Evolutionary conservation across 2,113 vertebrate species (phyloP).

Genomic region (Zosterops lateralis): DNA sequence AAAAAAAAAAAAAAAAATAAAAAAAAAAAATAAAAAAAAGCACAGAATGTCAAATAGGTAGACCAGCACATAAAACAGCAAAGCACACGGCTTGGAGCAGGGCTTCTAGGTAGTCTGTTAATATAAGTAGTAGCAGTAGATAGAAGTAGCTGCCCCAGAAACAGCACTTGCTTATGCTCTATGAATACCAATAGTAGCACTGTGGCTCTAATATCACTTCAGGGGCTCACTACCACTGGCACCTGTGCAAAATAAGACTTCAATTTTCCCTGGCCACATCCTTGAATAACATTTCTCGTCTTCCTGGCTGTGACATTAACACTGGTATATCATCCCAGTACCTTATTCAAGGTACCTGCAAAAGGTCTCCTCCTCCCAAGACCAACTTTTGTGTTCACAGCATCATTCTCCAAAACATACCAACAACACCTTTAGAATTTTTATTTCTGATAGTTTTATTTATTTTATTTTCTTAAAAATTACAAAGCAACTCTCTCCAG

Average conservation of each 20-base stretch:
- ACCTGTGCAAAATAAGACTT: not conserved
- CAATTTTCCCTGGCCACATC: not conserved
- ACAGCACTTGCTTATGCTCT: not conserved
- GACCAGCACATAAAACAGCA: not conserved
- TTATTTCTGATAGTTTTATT: not conserved
- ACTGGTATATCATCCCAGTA: not conserved
- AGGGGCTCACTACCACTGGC: not conserved
- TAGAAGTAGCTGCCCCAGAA: not conserved
- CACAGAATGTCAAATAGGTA: not conserved
- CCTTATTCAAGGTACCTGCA: not conserved
- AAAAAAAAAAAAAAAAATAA: no score
- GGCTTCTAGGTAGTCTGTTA: not conserved
- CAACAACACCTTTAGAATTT: not conserved
- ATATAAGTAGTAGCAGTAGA: not conserved
- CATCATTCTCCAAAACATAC: not conserved
- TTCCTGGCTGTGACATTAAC: not conserved
- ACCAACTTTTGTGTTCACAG: not conserved
- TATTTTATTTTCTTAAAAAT: conserved; percentile 13
- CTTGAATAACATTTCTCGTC: not conserved
- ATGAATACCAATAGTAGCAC: not conserved
- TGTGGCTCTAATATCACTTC: not conserved
- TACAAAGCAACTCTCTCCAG: conserved; percentile 24
- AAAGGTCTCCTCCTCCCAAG: not conserved
- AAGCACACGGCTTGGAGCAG: not conserved
- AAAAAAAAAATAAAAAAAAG: no score